Conservation (phyloP, 1,140 invertebrate genomes). For the Trichoplusia ni region DNA sequence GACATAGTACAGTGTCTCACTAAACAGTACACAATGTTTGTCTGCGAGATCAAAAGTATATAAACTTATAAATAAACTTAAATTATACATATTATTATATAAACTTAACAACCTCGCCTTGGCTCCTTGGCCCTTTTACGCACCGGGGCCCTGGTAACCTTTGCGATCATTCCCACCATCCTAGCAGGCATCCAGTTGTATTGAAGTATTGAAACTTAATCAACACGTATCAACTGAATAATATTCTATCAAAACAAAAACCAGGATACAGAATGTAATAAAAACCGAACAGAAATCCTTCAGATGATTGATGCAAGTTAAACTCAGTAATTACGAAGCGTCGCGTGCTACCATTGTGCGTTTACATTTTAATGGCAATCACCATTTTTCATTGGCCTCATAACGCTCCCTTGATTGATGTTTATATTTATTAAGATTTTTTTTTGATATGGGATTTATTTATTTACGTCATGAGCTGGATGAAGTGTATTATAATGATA, state of each 20-base stretch:
- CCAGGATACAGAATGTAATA: slow-evolving; percentile 27
- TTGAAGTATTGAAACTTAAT: too few relatives aligned
- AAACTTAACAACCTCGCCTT: too few relatives aligned
- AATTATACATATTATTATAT: too few relatives aligned
- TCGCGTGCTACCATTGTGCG: slow-evolving; percentile 61
- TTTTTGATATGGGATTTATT: slow-evolving; percentile 34
- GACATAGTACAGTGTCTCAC: too few relatives aligned
- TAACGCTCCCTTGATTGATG: slow-evolving; percentile 58
- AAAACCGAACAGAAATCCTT: slow-evolving; percentile 46
- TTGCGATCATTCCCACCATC: too few relatives aligned
- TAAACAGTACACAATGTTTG: too few relatives aligned
- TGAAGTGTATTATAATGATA: not conserved
- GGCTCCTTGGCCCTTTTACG: too few relatives aligned
- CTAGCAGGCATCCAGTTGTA: too few relatives aligned
- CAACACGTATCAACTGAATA: too few relatives aligned
- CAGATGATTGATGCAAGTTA: slow-evolving; percentile 62
- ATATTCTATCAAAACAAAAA: slow-evolving; percentile 14
- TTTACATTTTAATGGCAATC: slow-evolving; percentile 60
- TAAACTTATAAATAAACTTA: too few relatives aligned
- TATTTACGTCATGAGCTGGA: not conserved
- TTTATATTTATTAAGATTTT: slow-evolving; percentile 68
- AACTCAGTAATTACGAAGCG: slow-evolving; percentile 64
- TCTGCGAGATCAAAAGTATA: too few relatives aligned
- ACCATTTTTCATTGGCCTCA: slow-evolving; percentile 66
- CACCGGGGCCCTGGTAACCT: too few relatives aligned